Evolutionary conservation across 2,888 invertebrate species (phyloP).

Genomic region (Aphrophora alni): DNA sequence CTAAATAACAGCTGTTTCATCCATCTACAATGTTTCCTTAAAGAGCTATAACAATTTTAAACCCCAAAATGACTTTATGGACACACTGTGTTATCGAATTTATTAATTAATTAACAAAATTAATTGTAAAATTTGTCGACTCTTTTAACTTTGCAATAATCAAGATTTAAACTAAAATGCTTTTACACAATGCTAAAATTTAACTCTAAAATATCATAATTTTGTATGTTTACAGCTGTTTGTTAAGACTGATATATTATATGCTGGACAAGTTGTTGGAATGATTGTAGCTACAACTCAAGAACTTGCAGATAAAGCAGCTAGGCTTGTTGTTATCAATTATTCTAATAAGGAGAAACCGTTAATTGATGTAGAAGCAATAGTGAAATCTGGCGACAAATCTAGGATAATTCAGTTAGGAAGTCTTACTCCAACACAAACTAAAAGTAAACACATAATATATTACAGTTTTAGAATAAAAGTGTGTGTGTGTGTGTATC

Average conservation of each 20-base stretch:
- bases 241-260: not conserved
- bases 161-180: no score
- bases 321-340: slow-evolving; percentile 13
- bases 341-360: slow-evolving; percentile 54
- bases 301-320: slow-evolving; percentile 21
- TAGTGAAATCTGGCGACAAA: slow-evolving; percentile 45
- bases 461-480: no score
- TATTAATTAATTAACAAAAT: no score
- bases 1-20: no score
- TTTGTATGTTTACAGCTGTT: slow-evolving; percentile 18
- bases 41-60: no score
- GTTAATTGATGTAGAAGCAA: slow-evolving; percentile 43
- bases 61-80: no score
- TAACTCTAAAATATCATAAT: not conserved
- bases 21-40: no score
- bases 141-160: no score
- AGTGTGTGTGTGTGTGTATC: no score
- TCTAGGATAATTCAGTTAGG: slow-evolving; percentile 39
- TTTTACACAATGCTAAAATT: no score
- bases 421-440: not conserved
- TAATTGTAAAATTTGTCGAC: no score
- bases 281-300: slow-evolving; percentile 30
- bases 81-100: no score
- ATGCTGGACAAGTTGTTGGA: slow-evolving; percentile 27
- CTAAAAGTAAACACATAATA: slow-evolving; percentile 17